Percentiles rank a stretch among this genome's conserved stretches.
Evolutionary conservation across 2,797 vertebrate genomes (phyloP).

Genomic region (Sebastes baramenuke): DNA sequence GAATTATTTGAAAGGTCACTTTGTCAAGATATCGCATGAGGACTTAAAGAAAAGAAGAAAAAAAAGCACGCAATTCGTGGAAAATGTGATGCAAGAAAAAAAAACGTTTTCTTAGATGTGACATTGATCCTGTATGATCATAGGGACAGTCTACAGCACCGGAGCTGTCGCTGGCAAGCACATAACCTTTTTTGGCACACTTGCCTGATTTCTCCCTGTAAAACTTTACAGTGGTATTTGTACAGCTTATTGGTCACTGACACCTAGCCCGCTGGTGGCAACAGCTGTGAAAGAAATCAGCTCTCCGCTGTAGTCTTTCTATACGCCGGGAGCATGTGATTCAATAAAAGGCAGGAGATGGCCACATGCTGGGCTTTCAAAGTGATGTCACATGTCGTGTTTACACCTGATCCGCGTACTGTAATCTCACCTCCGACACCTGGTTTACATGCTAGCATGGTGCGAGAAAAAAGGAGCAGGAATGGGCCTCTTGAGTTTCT

Average conservation of each 20-base stretch:
- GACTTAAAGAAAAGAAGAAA: neutral
- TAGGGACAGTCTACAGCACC: neutral
- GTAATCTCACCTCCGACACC: conserved; percentile 27
- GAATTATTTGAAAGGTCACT: conserved; percentile 41
- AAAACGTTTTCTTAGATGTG: neutral
- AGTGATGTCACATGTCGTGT: conserved; percentile 54
- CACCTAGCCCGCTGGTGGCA: conserved; percentile 67
- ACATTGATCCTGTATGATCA: conserved; percentile 13
- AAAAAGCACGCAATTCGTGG: conserved; percentile 15
- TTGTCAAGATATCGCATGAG: conserved; percentile 16
- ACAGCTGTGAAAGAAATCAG: conserved; percentile 72
- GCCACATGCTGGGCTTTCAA: conserved; percentile 58
- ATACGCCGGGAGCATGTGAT: conserved; percentile 33
- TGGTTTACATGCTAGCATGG: conserved; percentile 11
- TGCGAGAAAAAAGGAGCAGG: conserved; percentile 18
- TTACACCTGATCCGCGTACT: conserved; percentile 34
- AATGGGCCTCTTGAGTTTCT: conserved; percentile 40
- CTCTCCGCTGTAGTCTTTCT: conserved; percentile 43
- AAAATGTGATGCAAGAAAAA: neutral
- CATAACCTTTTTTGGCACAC: conserved; percentile 62
- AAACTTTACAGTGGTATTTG: conserved; percentile 73
- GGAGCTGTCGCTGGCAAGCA: conserved; percentile 34
- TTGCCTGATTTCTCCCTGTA: conserved; percentile 63
- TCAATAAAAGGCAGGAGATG: conserved; percentile 33
- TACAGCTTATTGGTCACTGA: conserved; percentile 68